Conservation (phyloP, 2,888 invertebrate species). For the Metacarcinus magister region DNA sequence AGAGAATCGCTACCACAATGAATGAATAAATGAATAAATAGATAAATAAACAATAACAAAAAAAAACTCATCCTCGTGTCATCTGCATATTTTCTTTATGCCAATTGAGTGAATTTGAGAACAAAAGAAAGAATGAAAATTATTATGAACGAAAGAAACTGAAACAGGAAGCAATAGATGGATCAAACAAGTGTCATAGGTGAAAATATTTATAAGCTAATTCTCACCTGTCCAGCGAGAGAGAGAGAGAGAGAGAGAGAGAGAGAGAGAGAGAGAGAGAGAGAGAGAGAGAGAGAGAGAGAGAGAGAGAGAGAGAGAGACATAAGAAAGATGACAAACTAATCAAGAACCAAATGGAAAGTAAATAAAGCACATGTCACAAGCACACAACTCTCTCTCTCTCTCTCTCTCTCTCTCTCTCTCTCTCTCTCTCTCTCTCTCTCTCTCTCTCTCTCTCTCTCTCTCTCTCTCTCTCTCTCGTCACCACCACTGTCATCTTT, state of each 20-base stretch:
- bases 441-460: not conserved
- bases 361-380: not conserved
- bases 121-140: not conserved
- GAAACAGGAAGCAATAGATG: not conserved
- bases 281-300: constrained; percentile 40
- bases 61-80: not conserved
- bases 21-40: not conserved
- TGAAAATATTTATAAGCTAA: not conserved
- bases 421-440: not conserved
- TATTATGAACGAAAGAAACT: not conserved
- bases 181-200: not conserved
- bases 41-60: not conserved
- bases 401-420: not conserved
- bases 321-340: not conserved
- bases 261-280: constrained; percentile 43
- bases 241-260: not conserved
- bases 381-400: not conserved
- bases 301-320: not conserved
- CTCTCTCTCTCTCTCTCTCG: not conserved
- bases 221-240: not conserved
- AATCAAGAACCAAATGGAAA: not conserved
- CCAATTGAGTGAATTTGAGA: not conserved
- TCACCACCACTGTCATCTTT: not conserved
- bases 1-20: not conserved
- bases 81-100: not conserved